Evolutionary conservation across 2,797 vertebrate genomes (phyloP).

Genomic region (Hippoglossus hippoglossus): DNA sequence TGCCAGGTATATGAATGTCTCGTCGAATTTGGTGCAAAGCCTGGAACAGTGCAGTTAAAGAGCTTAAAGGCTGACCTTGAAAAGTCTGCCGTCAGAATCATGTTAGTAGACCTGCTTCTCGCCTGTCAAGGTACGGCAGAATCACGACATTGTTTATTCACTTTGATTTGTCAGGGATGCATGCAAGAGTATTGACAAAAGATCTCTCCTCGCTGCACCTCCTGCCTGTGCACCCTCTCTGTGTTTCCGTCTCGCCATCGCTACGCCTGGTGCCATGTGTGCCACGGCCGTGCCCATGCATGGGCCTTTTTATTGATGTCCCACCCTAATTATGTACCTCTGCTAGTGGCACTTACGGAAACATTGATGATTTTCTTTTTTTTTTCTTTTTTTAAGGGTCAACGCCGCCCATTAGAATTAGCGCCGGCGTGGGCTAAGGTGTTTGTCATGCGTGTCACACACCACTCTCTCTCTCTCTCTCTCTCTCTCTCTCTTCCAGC

Average conservation of each 20-base stretch:
- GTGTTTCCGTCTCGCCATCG: conserved; percentile 35
- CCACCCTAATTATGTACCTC: conserved; percentile 78
- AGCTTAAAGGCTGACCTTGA: conserved; percentile 88
- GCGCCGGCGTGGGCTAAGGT: conserved; percentile 64
- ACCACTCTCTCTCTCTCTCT: conserved; percentile 60
- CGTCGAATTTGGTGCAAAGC: conserved; percentile 77
- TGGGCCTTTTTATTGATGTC: conserved; percentile 67
- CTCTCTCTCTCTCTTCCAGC: conserved; percentile 52
- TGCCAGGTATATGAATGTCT: conserved; percentile 80
- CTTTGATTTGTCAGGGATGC: conserved; percentile 88
- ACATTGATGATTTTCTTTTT: conserved; percentile 75
- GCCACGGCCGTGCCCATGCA: conserved; percentile 42
- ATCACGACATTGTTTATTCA: conserved; percentile 88
- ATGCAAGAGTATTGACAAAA: conserved; percentile 86
- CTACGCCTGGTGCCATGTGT: conserved; percentile 45
- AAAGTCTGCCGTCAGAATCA: conserved; percentile 83
- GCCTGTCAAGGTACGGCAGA: conserved; percentile 81
- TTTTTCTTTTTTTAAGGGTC: conserved; percentile 78
- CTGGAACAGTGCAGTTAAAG: conserved; percentile 81
- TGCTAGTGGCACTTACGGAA: conserved; percentile 78
- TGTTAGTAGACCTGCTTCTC: conserved; percentile 80
- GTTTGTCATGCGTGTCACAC: conserved; percentile 79
- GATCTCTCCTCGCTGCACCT: conserved; percentile 71
- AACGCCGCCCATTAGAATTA: conserved; percentile 83
- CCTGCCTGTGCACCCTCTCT: conserved; percentile 53